phyloP scores from a whole-genome alignment of 2,797 vertebrate genomes.

The Notoglanidium macrostoma region DNA sequence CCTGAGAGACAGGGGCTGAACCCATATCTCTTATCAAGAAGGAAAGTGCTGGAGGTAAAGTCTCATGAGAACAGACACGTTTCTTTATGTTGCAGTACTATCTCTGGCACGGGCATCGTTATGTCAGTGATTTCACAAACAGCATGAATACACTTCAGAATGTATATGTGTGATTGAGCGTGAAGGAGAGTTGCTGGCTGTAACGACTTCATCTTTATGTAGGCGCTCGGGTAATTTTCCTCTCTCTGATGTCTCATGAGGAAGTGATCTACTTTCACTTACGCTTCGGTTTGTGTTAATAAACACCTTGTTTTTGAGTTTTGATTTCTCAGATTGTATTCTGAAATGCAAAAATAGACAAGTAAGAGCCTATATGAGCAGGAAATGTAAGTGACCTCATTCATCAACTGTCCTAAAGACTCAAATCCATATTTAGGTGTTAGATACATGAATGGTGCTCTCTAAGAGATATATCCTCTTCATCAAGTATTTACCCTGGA shows the following conservation, averaged over 20 bases:
- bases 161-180: constrained; percentile 4
- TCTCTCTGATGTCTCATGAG: constrained; percentile 2
- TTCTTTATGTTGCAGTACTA: neutral
- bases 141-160: constrained; percentile 7
- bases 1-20: neutral
- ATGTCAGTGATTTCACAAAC: constrained; percentile 25
- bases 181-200: constrained; percentile 10
- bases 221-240: constrained; percentile 6
- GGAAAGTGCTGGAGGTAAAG: neutral
- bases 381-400: constrained; percentile 72
- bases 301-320: neutral
- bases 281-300: neutral
- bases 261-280: constrained; percentile 11
- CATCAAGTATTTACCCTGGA: constrained; percentile 64
- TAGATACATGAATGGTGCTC: neutral
- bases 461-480: constrained; percentile 56
- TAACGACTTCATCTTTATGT: constrained; percentile 13
- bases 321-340: neutral
- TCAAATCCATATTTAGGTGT: neutral
- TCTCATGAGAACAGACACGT: neutral
- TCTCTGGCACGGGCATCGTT: neutral
- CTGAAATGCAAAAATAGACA: constrained; percentile 47
- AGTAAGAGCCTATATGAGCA: constrained; percentile 5
- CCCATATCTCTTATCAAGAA: neutral
- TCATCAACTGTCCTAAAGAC: neutral